Evolutionary conservation across 2,888 invertebrate species (phyloP).

Genomic region (Aplocera efformata): DNA sequence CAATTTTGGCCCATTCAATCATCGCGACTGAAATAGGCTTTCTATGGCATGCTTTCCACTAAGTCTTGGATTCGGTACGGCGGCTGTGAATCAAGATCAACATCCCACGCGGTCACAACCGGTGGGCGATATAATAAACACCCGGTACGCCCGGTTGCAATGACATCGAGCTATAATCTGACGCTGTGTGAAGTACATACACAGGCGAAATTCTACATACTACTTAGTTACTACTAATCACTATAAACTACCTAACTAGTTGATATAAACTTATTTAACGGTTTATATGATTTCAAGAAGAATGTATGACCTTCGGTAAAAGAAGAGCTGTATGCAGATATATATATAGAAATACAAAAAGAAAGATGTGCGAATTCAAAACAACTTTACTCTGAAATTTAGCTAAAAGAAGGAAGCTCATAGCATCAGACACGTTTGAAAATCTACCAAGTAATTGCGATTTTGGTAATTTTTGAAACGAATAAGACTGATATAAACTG

Average conservation of each 20-base stretch:
- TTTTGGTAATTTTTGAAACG: constrained; percentile 2
- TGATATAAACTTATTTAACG: no score
- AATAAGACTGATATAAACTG: neutral
- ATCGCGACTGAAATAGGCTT: constrained; percentile 11
- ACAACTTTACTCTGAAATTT: no score
- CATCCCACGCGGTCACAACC: constrained; percentile 35
- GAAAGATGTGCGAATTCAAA: no score
- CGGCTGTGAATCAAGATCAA: constrained; percentile 30
- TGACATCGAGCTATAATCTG: constrained; percentile 34
- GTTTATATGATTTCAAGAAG: no score
- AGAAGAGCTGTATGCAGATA: no score
- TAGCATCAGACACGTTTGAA: no score
- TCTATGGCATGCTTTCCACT: constrained; percentile 17
- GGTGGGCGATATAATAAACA: constrained; percentile 63
- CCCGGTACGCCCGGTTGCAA: constrained; percentile 22
- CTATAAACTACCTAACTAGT: constrained; percentile 1
- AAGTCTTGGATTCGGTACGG: constrained; percentile 15
- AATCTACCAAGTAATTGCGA: no score
- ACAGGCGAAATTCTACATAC: no score
- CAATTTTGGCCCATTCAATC: constrained; percentile 5
- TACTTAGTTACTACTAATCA: no score
- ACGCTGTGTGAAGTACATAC: neutral
- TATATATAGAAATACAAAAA: no score
- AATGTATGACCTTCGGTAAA: no score
- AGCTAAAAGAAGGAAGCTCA: no score